Evolutionary conservation across 2,888 invertebrate species (phyloP), one percentile per base, ranked within the genome.

Genomic region (Eupsilia transversa): DNA sequence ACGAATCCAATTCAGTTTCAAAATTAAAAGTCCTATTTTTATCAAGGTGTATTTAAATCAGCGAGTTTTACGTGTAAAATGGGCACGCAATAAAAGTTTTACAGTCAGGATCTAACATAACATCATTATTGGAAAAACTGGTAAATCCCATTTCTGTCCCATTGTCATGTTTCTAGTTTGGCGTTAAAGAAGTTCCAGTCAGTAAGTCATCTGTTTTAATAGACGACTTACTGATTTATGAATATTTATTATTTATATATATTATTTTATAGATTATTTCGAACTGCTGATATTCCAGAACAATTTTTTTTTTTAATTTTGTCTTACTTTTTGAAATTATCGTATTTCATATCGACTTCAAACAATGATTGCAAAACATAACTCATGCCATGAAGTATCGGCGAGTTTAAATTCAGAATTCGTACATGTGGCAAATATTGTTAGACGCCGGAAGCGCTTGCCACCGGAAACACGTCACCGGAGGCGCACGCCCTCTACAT

Each of bases 401-500:
- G 57, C 52, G 74, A 63, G 78, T 85, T 86, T 81, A 73, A 85
- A 83, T 84, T 85, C 77, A 59, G 77, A 80, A 74, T 80, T 63
- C 80, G 77, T 85, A 86, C 82, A 88, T 82, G 86, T 79, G 80
- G 89, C 86, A 88, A 89, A 89, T 87, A 88, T 86, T 88, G 86
- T 90, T 90, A 91, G 87, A 75, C 70, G 78, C 72, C 88, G 91
- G 91, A 91, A 88, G 87, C 75, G 87, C 86, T 86, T 83, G 82
- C 83, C 80, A 84, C 80, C 85, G 90, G 90, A 90, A 86, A 84
- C 86, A 80, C 84, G 81, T 77, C 85, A 74, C 87, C 84, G 90
- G 89, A 88, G 79, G 87, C 75, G 81, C 73, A 75, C 89, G 85
- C 87, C 85, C 89, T 83, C 87, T 85, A 83, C 88, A 79, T 89